phyloP scores from a whole-genome alignment of 2,113 vertebrate genomes.

The Heliornis fulica region DNA sequence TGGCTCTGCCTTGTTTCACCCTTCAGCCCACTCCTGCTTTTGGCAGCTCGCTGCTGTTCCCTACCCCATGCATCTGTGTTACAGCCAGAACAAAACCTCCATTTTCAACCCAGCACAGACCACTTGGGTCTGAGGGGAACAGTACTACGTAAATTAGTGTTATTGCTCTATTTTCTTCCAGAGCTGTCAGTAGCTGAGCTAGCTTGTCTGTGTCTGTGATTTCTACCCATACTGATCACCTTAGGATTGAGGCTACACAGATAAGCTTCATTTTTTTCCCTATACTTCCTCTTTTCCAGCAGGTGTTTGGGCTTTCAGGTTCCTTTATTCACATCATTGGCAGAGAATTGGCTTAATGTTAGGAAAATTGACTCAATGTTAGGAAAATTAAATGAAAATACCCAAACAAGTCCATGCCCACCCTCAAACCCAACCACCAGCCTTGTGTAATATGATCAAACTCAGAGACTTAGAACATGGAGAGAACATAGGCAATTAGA shows the following conservation, averaged over 20 bases:
- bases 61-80: background rate
- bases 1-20: background rate
- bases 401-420: accelerated
- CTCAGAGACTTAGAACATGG: background rate
- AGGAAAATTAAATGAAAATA: background rate
- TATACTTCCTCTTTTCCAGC: background rate
- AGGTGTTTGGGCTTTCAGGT: background rate
- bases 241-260: background rate
- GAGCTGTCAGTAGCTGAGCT: background rate
- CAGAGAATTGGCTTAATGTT: background rate
- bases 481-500: background rate
- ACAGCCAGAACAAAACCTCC: background rate
- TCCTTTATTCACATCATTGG: background rate
- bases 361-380: background rate
- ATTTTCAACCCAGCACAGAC: background rate
- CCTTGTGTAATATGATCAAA: background rate
- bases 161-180: background rate
- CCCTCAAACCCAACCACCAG: background rate
- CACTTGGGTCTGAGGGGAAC: background rate
- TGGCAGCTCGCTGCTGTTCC: background rate
- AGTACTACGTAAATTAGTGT: background rate
- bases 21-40: background rate
- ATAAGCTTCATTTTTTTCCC: background rate
- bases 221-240: background rate
- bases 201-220: background rate